These are phyloP conservation scores for Stenotaenia linearis DNA, from an alignment of 2,888 invertebrate species.

Conservation along the genomic window DNA sequence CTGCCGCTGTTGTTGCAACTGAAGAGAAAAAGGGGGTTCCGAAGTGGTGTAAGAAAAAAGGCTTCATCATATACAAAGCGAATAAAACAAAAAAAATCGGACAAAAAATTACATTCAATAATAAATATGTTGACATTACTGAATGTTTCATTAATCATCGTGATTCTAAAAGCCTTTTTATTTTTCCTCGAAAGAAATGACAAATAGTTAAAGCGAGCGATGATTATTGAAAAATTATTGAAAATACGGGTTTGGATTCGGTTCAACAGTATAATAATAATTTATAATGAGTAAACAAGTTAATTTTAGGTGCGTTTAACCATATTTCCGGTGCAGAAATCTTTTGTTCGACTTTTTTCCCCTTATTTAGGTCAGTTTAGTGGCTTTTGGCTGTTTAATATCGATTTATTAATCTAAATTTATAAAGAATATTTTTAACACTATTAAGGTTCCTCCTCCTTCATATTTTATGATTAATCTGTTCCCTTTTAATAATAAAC, in stretches of 20 bases:
- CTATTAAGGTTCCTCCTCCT: background rate
- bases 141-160: background rate
- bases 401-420: constrained; percentile 24
- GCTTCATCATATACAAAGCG: background rate
- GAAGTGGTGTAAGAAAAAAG: background rate
- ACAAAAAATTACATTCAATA: background rate
- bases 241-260: background rate
- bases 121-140: background rate
- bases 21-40: background rate
- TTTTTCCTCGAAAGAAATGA: background rate
- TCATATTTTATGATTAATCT: background rate
- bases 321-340: background rate
- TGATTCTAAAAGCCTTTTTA: background rate
- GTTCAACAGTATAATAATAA: background rate
- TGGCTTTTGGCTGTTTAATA: background rate
- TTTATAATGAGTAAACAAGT: background rate
- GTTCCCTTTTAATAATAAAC: background rate
- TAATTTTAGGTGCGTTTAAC: background rate
- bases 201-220: background rate
- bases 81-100: background rate
- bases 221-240: too few species aligned
- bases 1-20: constrained; percentile 2
- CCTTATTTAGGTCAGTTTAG: background rate
- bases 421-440: constrained; percentile 7
- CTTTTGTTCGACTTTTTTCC: background rate